Conservation (phyloP, 2,888 invertebrate genomes). For the Nasonovia ribisnigri region DNA sequence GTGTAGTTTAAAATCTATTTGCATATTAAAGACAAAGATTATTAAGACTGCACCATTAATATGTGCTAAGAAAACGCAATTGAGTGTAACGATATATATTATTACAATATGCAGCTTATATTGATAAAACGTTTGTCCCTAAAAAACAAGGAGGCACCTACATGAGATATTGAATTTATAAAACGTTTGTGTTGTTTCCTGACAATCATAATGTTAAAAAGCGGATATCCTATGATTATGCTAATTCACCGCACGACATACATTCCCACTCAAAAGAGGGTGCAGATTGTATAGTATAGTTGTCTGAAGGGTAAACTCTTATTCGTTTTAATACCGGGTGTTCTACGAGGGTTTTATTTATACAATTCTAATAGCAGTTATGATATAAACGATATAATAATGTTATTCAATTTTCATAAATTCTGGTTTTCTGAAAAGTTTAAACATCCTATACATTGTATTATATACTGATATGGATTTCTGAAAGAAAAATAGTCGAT, state of each 20-base stretch:
- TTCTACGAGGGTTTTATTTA: constrained; percentile 5
- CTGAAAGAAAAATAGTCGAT: not conserved
- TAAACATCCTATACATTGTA: not conserved
- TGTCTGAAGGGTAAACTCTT: constrained; percentile 46
- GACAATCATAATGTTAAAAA: constrained; percentile 48
- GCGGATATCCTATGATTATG: constrained; percentile 45
- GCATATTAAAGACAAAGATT: not conserved
- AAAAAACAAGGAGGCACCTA: not conserved
- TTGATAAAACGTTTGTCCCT: not conserved
- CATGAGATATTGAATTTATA: constrained; percentile 11
- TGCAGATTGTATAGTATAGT: not conserved
- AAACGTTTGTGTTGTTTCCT: constrained; percentile 52
- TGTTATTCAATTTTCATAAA: constrained; percentile 46
- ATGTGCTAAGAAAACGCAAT: not conserved
- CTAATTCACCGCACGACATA: constrained; percentile 40
- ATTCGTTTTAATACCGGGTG: constrained; percentile 7
- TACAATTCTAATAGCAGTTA: constrained; percentile 5
- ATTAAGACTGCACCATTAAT: not conserved
- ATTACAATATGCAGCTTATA: not conserved
- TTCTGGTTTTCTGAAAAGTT: not conserved
- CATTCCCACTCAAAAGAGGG: constrained; percentile 40
- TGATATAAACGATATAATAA: not conserved
- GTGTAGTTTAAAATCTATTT: not conserved
- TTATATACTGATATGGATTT: not conserved
- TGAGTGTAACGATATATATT: not conserved